Evolutionary conservation across 30 jellyfish, hydroid and myxozoan genomes (phyloP).

Genomic region (Aurelia aurita): DNA sequence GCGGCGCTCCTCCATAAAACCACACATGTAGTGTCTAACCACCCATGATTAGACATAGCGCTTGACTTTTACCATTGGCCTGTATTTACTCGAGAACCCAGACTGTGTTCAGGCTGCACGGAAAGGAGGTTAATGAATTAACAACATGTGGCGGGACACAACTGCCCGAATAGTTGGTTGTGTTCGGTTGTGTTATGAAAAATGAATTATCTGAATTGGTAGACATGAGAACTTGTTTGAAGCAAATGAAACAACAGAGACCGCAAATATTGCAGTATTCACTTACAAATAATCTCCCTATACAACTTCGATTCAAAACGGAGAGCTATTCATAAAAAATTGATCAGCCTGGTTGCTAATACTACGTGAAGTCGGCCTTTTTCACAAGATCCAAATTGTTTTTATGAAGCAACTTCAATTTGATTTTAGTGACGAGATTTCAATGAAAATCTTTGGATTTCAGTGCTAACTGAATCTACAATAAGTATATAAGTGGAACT

Average conservation of each 20-base stretch:
- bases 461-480: too few species aligned
- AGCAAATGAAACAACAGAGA: slow-evolving; percentile 1
- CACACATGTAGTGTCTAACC: too few species aligned
- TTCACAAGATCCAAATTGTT: slow-evolving; percentile 15
- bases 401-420: slow-evolving; percentile 27
- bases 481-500: too few species aligned
- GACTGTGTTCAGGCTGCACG: too few species aligned
- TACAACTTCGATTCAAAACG: slow-evolving; percentile 44
- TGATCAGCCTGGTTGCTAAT: slow-evolving; percentile 66
- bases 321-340: slow-evolving; percentile 18
- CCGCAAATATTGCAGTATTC: slow-evolving; percentile 51
- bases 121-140: too few species aligned
- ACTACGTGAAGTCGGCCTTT: slow-evolving; percentile 23
- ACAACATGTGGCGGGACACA: not conserved
- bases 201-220: slow-evolving; percentile 3
- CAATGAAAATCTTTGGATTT: not conserved
- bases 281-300: slow-evolving; percentile 27
- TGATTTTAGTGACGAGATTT: slow-evolving; percentile 26
- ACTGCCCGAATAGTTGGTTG: not conserved
- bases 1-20: too few species aligned
- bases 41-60: too few species aligned
- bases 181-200: not conserved
- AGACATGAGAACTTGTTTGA: slow-evolving; percentile 13
- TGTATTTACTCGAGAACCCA: too few species aligned
- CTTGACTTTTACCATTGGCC: too few species aligned